Base-by-base conservation (phyloP, 2,888 invertebrate species). In the Trissolcus brochymenae region DNA sequence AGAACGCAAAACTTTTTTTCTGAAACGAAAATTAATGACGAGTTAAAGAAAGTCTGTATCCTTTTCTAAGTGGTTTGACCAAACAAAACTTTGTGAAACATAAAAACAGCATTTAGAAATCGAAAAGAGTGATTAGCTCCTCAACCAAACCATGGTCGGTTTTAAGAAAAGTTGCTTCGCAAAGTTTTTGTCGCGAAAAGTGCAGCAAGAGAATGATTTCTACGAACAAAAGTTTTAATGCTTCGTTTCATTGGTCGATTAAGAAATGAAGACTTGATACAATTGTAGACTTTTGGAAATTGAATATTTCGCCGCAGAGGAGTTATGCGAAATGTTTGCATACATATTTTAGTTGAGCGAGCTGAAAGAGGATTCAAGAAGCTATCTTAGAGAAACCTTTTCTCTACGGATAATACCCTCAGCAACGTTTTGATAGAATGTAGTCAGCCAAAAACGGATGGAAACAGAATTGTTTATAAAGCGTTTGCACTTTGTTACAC, bases 101-200 rank as follows among this genome's bases (percentile, higher is more conserved):
- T 35, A 73, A 80, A 79, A 79, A 60, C 61, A 66, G 43, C 76
- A 72, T 79, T 78, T 74, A 72, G 65, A 65, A 79, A 79, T 79
- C 79, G 73, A 79, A 77, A 76, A 78, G 35, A 35, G 35, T 35
- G 35, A 35, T 35, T 35, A 35, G 9, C 35, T 35, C 9, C 11
- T 1, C 35, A 35, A 35, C 35, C 9, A 11, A 7, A 35, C 35
- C 2, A 35, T 35, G 35, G 9, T 11, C 9, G 35, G 9, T 35
- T 35, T 35, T 35, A 35, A 35, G 35, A 35, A 35, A 35, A 35
- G 35, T 35, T 29, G 29, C 9, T 9, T 35, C 11, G 11, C 9
- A 7, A 35, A 35, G 9, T 35, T 35, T 11, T 3, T 11, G 35
- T 35, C 35, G 35, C 6, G 35, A 35, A 11, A 11, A 35, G 35